Evolutionary conservation across 1,140 invertebrate species (phyloP).

Genomic region (Belonocnema kinseyi): DNA sequence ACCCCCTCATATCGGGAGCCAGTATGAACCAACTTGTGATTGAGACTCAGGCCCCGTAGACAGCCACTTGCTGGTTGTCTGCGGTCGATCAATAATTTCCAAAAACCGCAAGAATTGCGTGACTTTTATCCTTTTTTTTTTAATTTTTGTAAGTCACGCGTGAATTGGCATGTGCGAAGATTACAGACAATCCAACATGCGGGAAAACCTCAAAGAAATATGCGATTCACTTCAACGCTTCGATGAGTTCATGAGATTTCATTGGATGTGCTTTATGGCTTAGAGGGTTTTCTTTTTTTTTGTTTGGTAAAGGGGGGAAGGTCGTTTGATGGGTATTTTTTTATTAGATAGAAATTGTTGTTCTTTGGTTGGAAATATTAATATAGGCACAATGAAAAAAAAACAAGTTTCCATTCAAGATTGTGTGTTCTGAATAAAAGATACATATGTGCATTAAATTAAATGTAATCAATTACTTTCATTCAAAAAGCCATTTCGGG

Average conservation of each 20-base stretch:
- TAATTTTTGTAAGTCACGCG: background rate
- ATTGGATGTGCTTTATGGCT: background rate
- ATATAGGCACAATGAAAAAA: too few species aligned
- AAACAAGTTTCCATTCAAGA: too few species aligned
- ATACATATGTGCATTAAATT: too few species aligned
- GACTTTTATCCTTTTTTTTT: background rate
- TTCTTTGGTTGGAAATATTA: too few species aligned
- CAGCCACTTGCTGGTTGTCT: background rate
- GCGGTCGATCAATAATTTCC: slow-evolving; percentile 13
- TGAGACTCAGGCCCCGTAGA: background rate
- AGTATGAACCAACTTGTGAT: background rate
- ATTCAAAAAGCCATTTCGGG: too few species aligned
- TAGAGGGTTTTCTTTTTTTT: background rate
- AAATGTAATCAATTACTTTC: too few species aligned
- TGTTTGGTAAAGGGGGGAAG: background rate
- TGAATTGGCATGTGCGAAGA: background rate
- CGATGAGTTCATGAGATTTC: background rate
- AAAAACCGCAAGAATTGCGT: background rate
- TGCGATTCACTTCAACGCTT: background rate
- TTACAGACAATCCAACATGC: background rate
- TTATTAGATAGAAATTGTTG: background rate
- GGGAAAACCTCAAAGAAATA: background rate
- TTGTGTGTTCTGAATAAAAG: too few species aligned
- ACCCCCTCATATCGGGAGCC: slow-evolving; percentile 17
- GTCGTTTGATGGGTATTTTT: background rate